These are phyloP conservation scores for Piprites chloris DNA, from an alignment of 2,113 vertebrate genomes.

Conservation along the genomic window DNA sequence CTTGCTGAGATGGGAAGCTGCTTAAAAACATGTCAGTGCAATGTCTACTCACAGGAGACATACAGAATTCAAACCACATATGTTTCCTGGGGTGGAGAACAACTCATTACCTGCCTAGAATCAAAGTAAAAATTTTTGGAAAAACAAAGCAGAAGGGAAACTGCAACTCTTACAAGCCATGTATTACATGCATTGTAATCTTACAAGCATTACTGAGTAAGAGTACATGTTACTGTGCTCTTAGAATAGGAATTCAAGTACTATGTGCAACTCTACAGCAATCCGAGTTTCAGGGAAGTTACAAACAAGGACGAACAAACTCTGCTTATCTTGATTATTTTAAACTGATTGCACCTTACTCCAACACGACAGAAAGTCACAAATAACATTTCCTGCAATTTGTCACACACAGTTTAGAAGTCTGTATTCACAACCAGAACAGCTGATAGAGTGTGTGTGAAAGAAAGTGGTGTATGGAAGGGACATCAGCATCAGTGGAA, in stretches of 20 bases:
- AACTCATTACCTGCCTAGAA: background rate
- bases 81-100: background rate
- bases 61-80: background rate
- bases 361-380: background rate
- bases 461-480: background rate
- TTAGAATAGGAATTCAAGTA: background rate
- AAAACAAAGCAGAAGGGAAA: background rate
- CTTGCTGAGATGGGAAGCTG: background rate
- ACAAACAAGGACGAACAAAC: background rate
- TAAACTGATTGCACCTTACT: background rate
- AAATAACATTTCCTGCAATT: background rate
- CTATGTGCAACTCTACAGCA: background rate
- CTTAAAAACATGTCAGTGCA: background rate
- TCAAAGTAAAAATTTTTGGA: background rate
- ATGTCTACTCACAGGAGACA: background rate
- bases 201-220: background rate
- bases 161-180: background rate
- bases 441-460: background rate
- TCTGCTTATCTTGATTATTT: background rate
- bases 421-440: background rate
- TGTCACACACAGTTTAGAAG: background rate
- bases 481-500: background rate
- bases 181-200: no score
- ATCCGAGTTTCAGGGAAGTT: background rate
- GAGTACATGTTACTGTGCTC: background rate